These are phyloP conservation scores for Oenanthe oenanthe DNA, from an alignment of 2,113 vertebrate genomes.

Conservation along the genomic window DNA sequence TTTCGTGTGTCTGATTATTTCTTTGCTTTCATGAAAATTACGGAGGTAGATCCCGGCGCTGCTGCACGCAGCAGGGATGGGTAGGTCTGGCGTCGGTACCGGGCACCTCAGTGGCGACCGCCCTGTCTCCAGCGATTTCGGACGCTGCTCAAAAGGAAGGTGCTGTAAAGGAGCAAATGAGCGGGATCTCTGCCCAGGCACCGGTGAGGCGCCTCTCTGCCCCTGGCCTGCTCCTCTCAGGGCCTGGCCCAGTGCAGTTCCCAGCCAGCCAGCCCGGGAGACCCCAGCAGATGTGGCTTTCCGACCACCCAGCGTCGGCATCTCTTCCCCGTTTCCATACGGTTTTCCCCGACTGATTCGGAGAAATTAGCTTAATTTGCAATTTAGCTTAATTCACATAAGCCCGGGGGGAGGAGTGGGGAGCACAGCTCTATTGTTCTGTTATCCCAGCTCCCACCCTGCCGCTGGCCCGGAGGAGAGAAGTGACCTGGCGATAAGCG, in stretches of 20 bases:
- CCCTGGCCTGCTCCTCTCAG: constrained; percentile 1
- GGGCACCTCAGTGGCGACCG: neutral
- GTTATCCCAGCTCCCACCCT: neutral
- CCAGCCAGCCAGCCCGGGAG: neutral
- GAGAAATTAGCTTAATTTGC: constrained; percentile 52
- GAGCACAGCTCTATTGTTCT: neutral
- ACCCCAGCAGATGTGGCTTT: neutral
- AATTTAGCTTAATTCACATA: constrained; percentile 39
- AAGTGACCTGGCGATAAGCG: neutral
- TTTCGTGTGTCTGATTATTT: neutral
- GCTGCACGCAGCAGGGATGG: neutral
- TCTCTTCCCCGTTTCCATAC: neutral
- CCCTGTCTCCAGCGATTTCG: neutral
- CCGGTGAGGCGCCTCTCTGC: neutral
- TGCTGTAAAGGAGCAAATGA: neutral
- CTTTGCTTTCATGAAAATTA: neutral
- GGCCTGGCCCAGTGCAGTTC: neutral
- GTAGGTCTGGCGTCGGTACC: neutral
- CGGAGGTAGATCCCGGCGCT: neutral
- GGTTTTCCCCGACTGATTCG: neutral
- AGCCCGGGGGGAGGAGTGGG: neutral
- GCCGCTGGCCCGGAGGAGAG: neutral
- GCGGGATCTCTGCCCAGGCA: neutral
- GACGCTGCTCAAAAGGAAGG: neutral
- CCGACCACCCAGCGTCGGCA: constrained; percentile 30